phyloP scores from a whole-genome alignment of 92 coral and sea anemone genomes.

The Palythoa heliodiscus region DNA sequence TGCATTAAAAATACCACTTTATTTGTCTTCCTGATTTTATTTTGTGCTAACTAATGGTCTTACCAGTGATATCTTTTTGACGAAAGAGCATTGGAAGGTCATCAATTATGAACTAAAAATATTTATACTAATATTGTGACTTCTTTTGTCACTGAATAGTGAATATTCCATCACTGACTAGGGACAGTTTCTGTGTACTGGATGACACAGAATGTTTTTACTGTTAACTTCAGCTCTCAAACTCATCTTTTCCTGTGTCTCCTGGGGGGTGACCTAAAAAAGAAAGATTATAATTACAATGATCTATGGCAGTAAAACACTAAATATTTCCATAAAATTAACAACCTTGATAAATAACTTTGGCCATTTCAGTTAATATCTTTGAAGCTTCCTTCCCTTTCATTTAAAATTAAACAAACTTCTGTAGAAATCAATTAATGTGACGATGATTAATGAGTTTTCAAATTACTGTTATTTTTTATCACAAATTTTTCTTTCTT shows the following conservation, averaged over 20 bases:
- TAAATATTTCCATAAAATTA: background rate
- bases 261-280: constrained; percentile 52
- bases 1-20: constrained; percentile 17
- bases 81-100: background rate
- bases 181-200: background rate
- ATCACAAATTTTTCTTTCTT: background rate
- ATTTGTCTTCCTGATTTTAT: constrained; percentile 4
- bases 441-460: too few relatives aligned
- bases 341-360: background rate
- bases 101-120: background rate
- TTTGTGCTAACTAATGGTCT: background rate
- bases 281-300: constrained; percentile 6
- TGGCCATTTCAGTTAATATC: background rate
- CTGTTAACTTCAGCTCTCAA: background rate
- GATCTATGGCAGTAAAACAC: constrained; percentile 7
- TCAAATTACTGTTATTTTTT: too few relatives aligned
- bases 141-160: background rate
- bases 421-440: too few relatives aligned
- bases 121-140: background rate
- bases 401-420: too few relatives aligned
- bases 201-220: background rate
- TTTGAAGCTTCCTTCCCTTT: too few relatives aligned
- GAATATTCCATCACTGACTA: background rate
- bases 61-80: background rate
- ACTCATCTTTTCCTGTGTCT: constrained; percentile 49